Base-by-base conservation (phyloP, 2,888 invertebrate species). In the Sinopyrophorus schimmeli region DNA sequence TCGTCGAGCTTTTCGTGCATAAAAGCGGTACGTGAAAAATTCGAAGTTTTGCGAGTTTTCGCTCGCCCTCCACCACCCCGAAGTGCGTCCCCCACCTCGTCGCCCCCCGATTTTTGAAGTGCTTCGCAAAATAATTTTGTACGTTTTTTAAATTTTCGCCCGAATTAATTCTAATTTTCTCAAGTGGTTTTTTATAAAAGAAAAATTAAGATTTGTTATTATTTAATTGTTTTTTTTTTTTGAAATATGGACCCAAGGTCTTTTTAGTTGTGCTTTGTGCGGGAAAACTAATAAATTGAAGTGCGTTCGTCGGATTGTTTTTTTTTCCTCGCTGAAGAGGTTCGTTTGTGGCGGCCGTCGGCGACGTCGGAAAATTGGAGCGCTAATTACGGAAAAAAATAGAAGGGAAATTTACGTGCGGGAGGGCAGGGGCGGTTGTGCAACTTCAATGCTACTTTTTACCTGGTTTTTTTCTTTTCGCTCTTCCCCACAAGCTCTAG, bases 21-120 rank as follows among this genome's bases (percentile, higher is more conserved):
- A 16, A 40, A 50, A 37, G 24, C 40, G 50, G 50, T 50, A 50
- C 50, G 50, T 50, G 35, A 23, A 21, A 39, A 11, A 20, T 31
- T 31, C 15, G 23, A 31, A 38, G 27, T 24, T 38, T n/a, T n/a
- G n/a, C n/a, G n/a, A n/a, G n/a, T n/a, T n/a, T n/a, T n/a, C n/a
- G n/a, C n/a, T n/a, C n/a, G n/a, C n/a, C n/a, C n/a, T n/a, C n/a
- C n/a, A n/a, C n/a, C n/a, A n/a, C n/a, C n/a, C n/a, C n/a, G n/a
- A n/a, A n/a, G n/a, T n/a, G n/a, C n/a, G n/a, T n/a, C n/a, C n/a
- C n/a, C n/a, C n/a, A n/a, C n/a, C n/a, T n/a, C n/a, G n/a, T n/a
- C n/a, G n/a, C n/a, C n/a, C n/a, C n/a, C n/a, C n/a, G n/a, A n/a
- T n/a, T n/a, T n/a, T n/a, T n/a, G n/a, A n/a, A n/a, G n/a, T n/a